phyloP scores from a whole-genome alignment of 2,797 vertebrate species.

The Gambelia wislizenii region DNA sequence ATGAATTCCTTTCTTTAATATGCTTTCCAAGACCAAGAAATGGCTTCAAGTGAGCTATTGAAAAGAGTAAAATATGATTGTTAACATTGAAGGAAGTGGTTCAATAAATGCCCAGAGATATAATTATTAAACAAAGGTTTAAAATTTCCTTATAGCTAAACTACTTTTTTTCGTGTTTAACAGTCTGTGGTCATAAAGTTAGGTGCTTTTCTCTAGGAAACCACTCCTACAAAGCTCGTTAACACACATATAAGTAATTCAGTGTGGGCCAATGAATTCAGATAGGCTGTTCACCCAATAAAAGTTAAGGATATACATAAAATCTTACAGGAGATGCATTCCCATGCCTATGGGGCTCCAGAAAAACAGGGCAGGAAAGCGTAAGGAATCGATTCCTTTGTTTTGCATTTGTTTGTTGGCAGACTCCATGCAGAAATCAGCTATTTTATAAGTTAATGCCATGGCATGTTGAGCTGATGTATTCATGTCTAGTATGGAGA shows the following conservation, averaged over 20 bases:
- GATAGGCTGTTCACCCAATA: background rate
- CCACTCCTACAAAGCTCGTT: constrained; percentile 22
- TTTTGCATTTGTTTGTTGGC: constrained; percentile 2
- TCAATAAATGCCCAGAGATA: constrained; percentile 31
- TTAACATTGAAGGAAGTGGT: fast-evolving
- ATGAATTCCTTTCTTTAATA: constrained; percentile 17
- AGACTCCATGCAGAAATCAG: background rate
- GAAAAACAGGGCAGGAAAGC: background rate
- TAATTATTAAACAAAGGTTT: background rate
- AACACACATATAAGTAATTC: background rate
- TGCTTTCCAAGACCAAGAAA: constrained; percentile 37
- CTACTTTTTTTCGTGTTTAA: constrained; percentile 36
- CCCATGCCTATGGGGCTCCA: background rate
- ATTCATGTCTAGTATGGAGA: background rate
- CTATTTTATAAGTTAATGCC: background rate
- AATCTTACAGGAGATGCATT: background rate
- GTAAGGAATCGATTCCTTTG: background rate
- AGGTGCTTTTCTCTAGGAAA: constrained; percentile 9
- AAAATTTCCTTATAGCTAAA: constrained; percentile 32
- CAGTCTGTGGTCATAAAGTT: background rate
- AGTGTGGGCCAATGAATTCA: constrained; percentile 16
- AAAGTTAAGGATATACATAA: constrained; percentile 8
- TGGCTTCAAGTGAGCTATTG: constrained; percentile 1
- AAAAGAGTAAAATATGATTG: constrained; percentile 26
- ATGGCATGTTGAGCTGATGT: background rate